phyloP scores from a whole-genome alignment of 2,888 invertebrate genomes.

The Andrena flavipes region DNA sequence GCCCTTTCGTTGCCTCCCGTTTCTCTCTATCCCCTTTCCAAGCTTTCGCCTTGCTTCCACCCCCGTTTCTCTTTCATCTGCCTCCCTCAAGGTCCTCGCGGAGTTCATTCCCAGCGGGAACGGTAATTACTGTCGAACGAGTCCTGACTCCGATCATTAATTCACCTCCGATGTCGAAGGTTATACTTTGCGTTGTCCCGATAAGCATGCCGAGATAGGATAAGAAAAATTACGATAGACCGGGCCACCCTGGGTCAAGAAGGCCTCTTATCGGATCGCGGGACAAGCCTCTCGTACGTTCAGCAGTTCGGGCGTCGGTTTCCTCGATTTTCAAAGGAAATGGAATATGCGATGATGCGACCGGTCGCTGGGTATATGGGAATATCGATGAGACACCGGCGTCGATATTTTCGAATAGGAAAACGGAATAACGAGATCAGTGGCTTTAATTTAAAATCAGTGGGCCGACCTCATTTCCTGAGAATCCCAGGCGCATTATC shows the following conservation, averaged over 20 bases:
- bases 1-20: constrained; percentile 17
- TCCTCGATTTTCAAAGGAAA: constrained; percentile 47
- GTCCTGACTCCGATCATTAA: constrained; percentile 73
- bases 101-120: constrained; percentile 65
- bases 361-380: constrained; percentile 27
- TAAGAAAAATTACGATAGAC: constrained; percentile 6
- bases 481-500: constrained; percentile 11
- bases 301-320: not conserved
- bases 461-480: constrained; percentile 38
- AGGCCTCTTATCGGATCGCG: constrained; percentile 30
- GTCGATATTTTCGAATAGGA: constrained; percentile 16
- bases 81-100: constrained; percentile 34
- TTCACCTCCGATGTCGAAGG: constrained; percentile 72
- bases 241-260: not conserved
- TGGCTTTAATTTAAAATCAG: constrained; percentile 49
- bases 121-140: constrained; percentile 77
- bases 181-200: constrained; percentile 47
- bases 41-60: not conserved
- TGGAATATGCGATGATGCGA: constrained; percentile 55
- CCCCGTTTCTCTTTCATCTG: constrained; percentile 12
- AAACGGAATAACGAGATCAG: constrained; percentile 22
- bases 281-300: constrained; percentile 8
- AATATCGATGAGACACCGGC: constrained; percentile 57
- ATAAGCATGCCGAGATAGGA: not conserved
- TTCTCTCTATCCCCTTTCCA: constrained; percentile 12